A percentile compares a stretch with the other conserved stretches of the same genome.
Conservation (phyloP, 2,797 vertebrate genomes). For the Parambassis ranga region DNA sequence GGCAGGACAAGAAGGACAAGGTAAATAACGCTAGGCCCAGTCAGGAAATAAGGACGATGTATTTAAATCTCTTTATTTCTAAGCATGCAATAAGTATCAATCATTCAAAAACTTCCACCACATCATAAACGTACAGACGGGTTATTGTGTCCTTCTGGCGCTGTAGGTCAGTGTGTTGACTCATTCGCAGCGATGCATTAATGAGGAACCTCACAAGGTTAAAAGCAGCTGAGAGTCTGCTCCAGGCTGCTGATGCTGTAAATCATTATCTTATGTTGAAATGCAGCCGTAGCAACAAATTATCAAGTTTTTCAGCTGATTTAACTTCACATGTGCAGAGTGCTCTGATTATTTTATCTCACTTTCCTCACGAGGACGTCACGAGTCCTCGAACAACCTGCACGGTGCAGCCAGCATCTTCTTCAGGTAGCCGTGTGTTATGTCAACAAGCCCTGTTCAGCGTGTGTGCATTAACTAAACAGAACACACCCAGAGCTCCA, state of each 20-base stretch:
- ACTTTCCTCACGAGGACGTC: neutral
- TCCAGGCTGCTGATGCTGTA: conserved; percentile 20
- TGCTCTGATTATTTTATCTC: neutral
- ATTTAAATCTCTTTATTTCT: no score
- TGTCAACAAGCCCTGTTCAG: conserved; percentile 20
- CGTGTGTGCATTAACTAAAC: neutral
- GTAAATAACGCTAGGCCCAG: conserved; percentile 73
- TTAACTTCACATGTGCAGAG: no score
- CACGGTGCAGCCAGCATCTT: neutral
- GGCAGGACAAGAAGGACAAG: conserved; percentile 97
- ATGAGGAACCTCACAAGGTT: neutral
- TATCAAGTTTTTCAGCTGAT: neutral
- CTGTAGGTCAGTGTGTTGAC: neutral
- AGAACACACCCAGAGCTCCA: neutral
- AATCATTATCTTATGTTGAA: conserved; percentile 46
- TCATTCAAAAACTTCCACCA: no score
- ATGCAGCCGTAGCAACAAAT: no score
- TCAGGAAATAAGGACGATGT: no score
- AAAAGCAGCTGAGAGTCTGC: neutral
- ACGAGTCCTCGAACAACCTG: no score
- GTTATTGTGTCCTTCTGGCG: neutral
- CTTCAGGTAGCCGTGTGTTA: conserved; percentile 12
- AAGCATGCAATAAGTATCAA: no score
- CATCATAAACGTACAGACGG: neutral
- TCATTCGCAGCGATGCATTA: neutral